Conservation (phyloP, 2,888 invertebrate genomes). For the Dasypolia templi region DNA sequence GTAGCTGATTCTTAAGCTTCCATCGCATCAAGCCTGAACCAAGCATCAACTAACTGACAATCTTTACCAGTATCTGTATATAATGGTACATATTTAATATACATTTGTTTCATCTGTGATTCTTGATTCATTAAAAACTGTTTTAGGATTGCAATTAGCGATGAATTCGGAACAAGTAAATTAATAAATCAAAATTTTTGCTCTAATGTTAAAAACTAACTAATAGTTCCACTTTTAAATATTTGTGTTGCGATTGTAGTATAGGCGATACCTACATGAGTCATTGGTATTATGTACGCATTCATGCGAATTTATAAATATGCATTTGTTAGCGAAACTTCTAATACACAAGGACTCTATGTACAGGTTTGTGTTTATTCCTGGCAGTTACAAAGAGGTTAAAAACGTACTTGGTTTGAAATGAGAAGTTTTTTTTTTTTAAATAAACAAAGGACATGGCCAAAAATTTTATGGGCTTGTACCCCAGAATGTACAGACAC, state of each 20-base stretch:
- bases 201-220: background rate
- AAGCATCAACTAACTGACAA: background rate
- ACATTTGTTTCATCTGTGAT: background rate
- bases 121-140: background rate
- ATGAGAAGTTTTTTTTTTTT: background rate
- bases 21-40: background rate
- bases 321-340: slow-evolving; percentile 18
- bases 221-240: background rate
- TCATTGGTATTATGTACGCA: background rate
- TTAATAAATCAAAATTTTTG: background rate
- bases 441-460: background rate
- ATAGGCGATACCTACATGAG: background rate
- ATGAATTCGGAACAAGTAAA: background rate
- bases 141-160: background rate
- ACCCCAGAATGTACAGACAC: too few species aligned
- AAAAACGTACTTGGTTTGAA: background rate
- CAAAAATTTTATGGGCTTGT: too few species aligned
- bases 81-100: background rate
- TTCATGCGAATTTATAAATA: slow-evolving; percentile 12
- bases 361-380: background rate
- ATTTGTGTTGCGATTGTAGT: background rate
- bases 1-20: background rate
- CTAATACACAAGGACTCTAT: background rate
- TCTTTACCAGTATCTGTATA: background rate
- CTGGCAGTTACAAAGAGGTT: background rate